Percentiles rank a stretch among this genome's conserved stretches.
Evolutionary conservation across 2,113 vertebrate species (phyloP).

Genomic region (Hipposideros armiger): DNA sequence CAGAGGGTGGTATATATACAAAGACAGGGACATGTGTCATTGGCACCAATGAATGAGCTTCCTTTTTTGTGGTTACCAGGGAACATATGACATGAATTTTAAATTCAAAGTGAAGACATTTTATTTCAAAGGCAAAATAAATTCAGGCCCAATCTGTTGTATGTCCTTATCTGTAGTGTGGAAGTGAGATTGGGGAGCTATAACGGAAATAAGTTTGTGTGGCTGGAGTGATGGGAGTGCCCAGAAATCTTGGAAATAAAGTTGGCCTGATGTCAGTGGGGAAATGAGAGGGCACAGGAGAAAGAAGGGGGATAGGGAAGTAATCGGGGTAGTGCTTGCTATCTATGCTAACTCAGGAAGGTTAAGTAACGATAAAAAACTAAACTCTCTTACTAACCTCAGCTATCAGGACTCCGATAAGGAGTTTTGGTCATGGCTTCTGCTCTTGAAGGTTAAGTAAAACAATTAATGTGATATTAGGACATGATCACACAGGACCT

Average conservation of each 20-base stretch:
- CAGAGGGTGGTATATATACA: background rate
- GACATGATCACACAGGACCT: background rate
- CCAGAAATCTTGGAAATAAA: background rate
- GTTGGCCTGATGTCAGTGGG: background rate
- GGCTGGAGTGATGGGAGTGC: background rate
- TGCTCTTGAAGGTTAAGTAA: background rate
- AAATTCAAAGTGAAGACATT: conserved; percentile 32
- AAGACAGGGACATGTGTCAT: background rate
- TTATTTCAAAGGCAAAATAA: conserved; percentile 41
- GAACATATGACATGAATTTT: background rate
- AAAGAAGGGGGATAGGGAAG: background rate
- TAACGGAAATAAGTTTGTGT: background rate
- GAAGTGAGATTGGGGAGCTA: background rate
- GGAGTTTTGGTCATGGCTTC: background rate
- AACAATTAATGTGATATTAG: background rate
- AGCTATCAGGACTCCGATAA: background rate
- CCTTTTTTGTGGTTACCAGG: background rate
- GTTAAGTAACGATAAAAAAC: background rate
- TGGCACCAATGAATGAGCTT: background rate
- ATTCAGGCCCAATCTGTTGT: background rate
- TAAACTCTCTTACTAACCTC: background rate
- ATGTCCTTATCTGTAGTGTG: background rate
- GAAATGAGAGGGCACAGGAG: background rate
- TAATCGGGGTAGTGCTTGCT: background rate
- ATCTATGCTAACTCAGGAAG: background rate